Percentiles rank a stretch among this genome's conserved stretches.
These are phyloP conservation scores for Onthophagus taurus DNA, from an alignment of 1,140 invertebrate genomes.

Conservation along the genomic window DNA sequence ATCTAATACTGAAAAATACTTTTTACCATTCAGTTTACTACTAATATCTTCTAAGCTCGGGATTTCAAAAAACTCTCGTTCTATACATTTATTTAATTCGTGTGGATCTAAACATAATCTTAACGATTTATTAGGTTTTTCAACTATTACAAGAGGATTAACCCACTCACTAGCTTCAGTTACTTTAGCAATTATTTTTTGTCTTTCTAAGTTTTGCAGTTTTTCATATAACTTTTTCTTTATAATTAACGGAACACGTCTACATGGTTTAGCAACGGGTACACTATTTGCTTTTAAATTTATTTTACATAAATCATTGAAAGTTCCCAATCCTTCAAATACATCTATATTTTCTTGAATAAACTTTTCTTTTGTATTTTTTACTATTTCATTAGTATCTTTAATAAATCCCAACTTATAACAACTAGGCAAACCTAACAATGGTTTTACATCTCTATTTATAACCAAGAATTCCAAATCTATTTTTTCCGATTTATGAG, in stretches of 20 bases:
- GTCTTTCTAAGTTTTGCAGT: slow-evolving; percentile 7
- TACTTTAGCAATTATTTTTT: slow-evolving; percentile 12
- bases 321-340: slow-evolving; percentile 11
- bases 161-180: slow-evolving; percentile 16
- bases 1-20: slow-evolving; percentile 22
- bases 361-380: slow-evolving; percentile 3
- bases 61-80: slow-evolving; percentile 7
- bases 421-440: slow-evolving; percentile 4
- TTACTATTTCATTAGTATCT: not conserved
- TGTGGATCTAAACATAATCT: slow-evolving; percentile 16
- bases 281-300: slow-evolving; percentile 1
- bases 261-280: slow-evolving; percentile 21
- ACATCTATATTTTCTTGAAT: slow-evolving; percentile 9
- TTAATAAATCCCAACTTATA: slow-evolving; percentile 4
- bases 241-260: slow-evolving; percentile 5
- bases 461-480: slow-evolving; percentile 6
- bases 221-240: slow-evolving; percentile 6
- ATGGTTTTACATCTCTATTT: not conserved
- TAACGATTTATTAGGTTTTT: slow-evolving; percentile 22
- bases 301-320: slow-evolving; percentile 10
- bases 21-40: slow-evolving; percentile 9
- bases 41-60: slow-evolving; percentile 9
- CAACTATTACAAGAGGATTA: slow-evolving; percentile 3
- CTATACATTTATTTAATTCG: slow-evolving; percentile 4
- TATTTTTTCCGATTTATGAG: not conserved